These are phyloP conservation scores for Himalopsyche phryganea DNA, from an alignment of 1,140 invertebrate genomes.

Conservation along the genomic window DNA sequence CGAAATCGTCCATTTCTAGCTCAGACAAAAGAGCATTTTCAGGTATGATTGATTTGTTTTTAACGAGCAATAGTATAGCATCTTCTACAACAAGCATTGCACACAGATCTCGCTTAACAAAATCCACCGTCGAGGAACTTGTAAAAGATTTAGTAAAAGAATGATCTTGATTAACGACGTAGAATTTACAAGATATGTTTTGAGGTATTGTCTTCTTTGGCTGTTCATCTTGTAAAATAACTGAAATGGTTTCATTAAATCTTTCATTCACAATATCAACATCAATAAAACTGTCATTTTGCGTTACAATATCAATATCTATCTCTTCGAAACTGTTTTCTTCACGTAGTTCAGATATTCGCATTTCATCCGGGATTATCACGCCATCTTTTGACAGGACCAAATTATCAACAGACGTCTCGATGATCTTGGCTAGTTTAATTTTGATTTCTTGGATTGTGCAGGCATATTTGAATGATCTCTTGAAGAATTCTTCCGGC, in stretches of 20 bases:
- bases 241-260: conserved; percentile 23
- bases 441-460: conserved; percentile 21
- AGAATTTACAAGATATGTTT: conserved; percentile 40
- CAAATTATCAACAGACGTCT: conserved; percentile 22
- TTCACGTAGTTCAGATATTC: conserved; percentile 9
- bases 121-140: conserved; percentile 44
- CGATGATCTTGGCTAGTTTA: conserved; percentile 21
- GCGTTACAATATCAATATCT: conserved; percentile 15
- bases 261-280: conserved; percentile 18
- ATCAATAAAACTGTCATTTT: conserved; percentile 24
- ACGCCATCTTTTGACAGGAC: conserved; percentile 15
- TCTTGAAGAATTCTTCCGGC: conserved; percentile 23
- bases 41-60: conserved; percentile 41
- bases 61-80: conserved; percentile 42
- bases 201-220: conserved; percentile 13
- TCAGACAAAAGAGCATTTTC: conserved; percentile 44
- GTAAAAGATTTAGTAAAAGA: conserved; percentile 49
- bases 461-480: conserved; percentile 18
- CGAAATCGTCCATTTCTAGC: conserved; percentile 50
- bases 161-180: conserved; percentile 43
- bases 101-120: conserved; percentile 48
- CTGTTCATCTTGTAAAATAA: conserved; percentile 19
- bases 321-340: neutral
- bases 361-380: conserved; percentile 7
- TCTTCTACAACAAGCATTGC: conserved; percentile 42